Conservation (phyloP, 2,113 vertebrate species). For the Hypocryptadius cinnamomeus region DNA sequence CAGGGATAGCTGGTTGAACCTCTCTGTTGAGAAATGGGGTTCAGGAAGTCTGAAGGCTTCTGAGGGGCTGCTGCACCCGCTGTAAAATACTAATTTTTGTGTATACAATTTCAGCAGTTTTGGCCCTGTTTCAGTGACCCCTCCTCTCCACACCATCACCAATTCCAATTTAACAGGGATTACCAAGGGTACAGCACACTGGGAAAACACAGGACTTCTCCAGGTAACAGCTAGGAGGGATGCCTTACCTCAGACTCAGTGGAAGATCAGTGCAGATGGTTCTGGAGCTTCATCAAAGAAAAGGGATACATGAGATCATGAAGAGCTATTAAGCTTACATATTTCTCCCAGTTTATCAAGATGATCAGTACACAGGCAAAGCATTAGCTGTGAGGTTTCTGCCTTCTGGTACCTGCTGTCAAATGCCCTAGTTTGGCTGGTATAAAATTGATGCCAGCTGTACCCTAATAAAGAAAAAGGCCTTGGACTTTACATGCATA, state of each 20-base stretch:
- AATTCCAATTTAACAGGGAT: background rate
- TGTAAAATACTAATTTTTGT: background rate
- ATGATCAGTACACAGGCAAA: background rate
- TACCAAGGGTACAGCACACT: background rate
- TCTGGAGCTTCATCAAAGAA: background rate
- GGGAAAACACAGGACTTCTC: background rate
- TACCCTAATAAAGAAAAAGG: background rate
- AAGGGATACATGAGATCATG: background rate
- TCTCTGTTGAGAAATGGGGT: background rate
- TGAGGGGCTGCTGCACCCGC: background rate
- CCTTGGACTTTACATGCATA: background rate
- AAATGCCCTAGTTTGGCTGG: slow-evolving; percentile 12
- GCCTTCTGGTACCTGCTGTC: slow-evolving; percentile 30
- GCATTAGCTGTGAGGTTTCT: background rate
- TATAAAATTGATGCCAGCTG: slow-evolving; percentile 13
- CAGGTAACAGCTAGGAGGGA: background rate
- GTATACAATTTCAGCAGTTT: background rate
- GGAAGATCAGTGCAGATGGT: background rate
- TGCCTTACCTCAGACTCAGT: background rate
- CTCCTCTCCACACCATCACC: background rate
- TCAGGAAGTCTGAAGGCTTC: background rate
- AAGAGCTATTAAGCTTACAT: background rate
- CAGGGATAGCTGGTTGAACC: background rate
- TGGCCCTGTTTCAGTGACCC: background rate
- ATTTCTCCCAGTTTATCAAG: background rate